phyloP scores from a whole-genome alignment of 2,797 vertebrate species.

The Melanotaenia pygmaea region DNA sequence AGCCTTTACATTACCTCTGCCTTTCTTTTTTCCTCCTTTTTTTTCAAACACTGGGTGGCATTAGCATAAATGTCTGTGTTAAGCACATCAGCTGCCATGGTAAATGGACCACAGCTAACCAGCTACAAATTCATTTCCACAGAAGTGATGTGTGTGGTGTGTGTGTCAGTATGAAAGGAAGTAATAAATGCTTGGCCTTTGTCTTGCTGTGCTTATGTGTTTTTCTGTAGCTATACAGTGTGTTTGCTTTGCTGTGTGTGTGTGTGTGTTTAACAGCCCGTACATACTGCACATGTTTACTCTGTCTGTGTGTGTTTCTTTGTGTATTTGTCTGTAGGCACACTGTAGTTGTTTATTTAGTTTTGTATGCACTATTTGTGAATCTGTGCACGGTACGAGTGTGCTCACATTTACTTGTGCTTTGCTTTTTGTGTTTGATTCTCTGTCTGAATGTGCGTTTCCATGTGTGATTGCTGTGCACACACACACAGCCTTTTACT shows the following conservation, averaged over 20 bases:
- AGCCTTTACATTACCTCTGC: constrained; percentile 69
- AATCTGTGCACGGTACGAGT: constrained; percentile 20
- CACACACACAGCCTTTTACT: constrained; percentile 53
- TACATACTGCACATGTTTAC: constrained; percentile 54
- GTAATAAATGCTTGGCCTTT: constrained; percentile 61
- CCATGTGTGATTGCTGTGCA: constrained; percentile 28
- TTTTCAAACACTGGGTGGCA: constrained; percentile 54
- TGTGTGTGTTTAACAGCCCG: constrained; percentile 39
- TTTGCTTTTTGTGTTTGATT: constrained; percentile 31
- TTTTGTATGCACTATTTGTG: constrained; percentile 52
- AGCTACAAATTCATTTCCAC: constrained; percentile 59
- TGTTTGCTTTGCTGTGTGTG: constrained; percentile 42
- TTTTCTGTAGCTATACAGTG: constrained; percentile 41
- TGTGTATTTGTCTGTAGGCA: constrained; percentile 42
- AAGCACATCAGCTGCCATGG: constrained; percentile 75
- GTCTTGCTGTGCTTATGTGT: constrained; percentile 39
- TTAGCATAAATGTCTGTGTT: constrained; percentile 79
- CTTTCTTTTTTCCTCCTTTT: constrained; percentile 31
- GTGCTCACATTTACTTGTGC: constrained; percentile 25
- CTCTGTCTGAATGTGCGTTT: constrained; percentile 11
- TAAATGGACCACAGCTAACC: constrained; percentile 73
- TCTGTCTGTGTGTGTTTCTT: constrained; percentile 33
- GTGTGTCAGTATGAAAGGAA: constrained; percentile 22
- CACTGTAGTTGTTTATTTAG: constrained; percentile 54
- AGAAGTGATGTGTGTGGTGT: constrained; percentile 51